These are phyloP conservation scores for Brachionus sp. DNA, from an alignment of 1,140 invertebrate genomes.

Conservation along the genomic window DNA sequence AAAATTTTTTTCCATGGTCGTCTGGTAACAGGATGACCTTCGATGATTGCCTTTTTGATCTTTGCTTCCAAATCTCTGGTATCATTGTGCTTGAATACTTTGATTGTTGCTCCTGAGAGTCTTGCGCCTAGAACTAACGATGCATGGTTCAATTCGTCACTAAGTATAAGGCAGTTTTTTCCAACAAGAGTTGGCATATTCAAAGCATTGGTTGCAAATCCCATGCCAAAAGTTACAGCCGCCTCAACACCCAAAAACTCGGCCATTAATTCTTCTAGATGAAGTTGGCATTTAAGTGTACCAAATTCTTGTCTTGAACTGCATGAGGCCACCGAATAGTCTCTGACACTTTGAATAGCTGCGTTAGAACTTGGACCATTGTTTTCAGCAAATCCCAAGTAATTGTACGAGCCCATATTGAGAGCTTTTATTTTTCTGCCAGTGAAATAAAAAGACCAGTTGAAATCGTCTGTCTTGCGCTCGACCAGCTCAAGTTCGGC, in stretches of 20 bases:
- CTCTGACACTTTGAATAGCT: slow-evolving; percentile 53
- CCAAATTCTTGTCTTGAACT: slow-evolving; percentile 28
- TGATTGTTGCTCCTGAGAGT: slow-evolving; percentile 77
- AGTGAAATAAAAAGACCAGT: slow-evolving; percentile 62
- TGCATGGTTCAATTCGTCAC: slow-evolving; percentile 94
- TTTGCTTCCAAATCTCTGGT: slow-evolving; percentile 77
- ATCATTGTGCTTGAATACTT: slow-evolving; percentile 79
- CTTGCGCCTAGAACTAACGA: slow-evolving; percentile 88
- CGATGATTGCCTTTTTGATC: slow-evolving; percentile 71
- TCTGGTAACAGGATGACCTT: slow-evolving; percentile 74
- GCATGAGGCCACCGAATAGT: slow-evolving; percentile 58
- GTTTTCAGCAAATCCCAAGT: slow-evolving; percentile 64
- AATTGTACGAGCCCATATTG: slow-evolving; percentile 65
- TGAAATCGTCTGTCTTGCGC: slow-evolving; percentile 75
- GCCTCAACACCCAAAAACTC: slow-evolving; percentile 85
- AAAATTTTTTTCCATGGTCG: slow-evolving; percentile 87
- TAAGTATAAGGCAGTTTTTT: slow-evolving; percentile 80
- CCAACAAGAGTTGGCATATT: slow-evolving; percentile 82
- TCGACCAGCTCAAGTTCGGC: slow-evolving; percentile 78
- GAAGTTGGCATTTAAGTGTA: slow-evolving; percentile 65
- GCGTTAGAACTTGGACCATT: slow-evolving; percentile 59
- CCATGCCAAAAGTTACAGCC: slow-evolving; percentile 94
- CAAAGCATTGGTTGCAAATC: slow-evolving; percentile 93
- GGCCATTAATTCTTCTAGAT: slow-evolving; percentile 80
- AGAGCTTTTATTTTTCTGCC: slow-evolving; percentile 59